Evolutionary conservation across 2,888 invertebrate species (phyloP).

Genomic region (Danaus chrysippus): DNA sequence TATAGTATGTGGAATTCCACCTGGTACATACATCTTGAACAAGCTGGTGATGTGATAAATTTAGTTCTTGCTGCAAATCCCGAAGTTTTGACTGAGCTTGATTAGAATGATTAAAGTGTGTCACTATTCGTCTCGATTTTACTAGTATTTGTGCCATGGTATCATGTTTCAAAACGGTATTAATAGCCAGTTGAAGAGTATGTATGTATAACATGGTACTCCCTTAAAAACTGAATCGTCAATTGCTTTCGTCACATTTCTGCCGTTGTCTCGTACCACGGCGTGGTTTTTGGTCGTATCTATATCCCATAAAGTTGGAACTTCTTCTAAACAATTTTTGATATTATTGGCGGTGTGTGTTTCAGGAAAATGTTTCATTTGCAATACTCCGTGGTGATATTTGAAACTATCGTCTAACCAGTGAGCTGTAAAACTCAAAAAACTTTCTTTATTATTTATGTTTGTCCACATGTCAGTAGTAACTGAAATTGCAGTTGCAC

Average conservation of each 20-base stretch:
- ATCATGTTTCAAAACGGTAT: background rate
- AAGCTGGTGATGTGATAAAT: too few species aligned
- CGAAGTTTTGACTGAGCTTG: too few species aligned
- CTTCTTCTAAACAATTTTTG: slow-evolving; percentile 10
- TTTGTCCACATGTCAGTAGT: slow-evolving; percentile 9
- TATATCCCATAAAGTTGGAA: background rate
- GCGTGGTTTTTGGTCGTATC: slow-evolving; percentile 14
- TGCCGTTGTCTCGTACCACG: slow-evolving; percentile 16
- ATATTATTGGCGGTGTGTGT: slow-evolving; percentile 22
- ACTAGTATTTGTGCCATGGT: slow-evolving; percentile 3
- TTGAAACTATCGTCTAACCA: slow-evolving; percentile 19
- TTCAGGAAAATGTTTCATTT: slow-evolving; percentile 20
- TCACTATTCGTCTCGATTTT: background rate
- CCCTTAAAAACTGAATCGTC: slow-evolving; percentile 11
- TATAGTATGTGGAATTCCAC: too few species aligned
- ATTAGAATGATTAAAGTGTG: too few species aligned
- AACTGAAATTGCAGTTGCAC: slow-evolving; percentile 7
- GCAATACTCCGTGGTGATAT: slow-evolving; percentile 18
- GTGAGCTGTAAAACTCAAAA: slow-evolving; percentile 20
- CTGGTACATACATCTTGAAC: too few species aligned
- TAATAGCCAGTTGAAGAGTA: too few species aligned
- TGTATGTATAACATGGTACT: slow-evolving; percentile 1
- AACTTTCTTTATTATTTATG: too few species aligned
- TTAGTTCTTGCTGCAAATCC: too few species aligned
- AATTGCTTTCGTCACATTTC: slow-evolving; percentile 21